Evolutionary conservation across 2,888 invertebrate genomes (phyloP).

Genomic region (Parnassius glacialis): DNA sequence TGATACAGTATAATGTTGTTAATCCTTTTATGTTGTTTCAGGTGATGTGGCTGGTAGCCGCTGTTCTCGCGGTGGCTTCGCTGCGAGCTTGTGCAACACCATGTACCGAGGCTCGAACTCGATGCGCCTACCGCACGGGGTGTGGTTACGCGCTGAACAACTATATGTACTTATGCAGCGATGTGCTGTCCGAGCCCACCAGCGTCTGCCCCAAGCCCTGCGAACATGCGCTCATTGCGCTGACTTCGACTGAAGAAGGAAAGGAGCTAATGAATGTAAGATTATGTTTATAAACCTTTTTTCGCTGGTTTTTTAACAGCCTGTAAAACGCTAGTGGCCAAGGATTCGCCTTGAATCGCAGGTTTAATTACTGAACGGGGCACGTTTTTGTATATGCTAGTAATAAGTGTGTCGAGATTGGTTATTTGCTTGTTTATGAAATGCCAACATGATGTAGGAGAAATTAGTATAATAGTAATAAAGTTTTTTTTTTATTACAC

Average conservation of each 20-base stretch:
- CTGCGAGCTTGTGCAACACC: conserved; percentile 49
- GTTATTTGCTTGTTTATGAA: too few relatives aligned
- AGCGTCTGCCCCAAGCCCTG: conserved; percentile 86
- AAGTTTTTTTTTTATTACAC: too few relatives aligned
- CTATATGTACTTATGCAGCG: conserved; percentile 87
- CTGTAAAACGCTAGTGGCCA: too few relatives aligned
- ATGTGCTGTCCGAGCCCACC: conserved; percentile 82
- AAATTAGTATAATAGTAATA: too few relatives aligned
- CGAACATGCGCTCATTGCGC: conserved; percentile 88
- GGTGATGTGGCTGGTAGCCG: conserved; percentile 69
- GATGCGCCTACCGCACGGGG: conserved; percentile 88
- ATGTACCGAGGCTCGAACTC: conserved; percentile 85
- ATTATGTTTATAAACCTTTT: conserved; percentile 23
- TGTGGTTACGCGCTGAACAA: conserved; percentile 89
- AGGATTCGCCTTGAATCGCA: too few relatives aligned
- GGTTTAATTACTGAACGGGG: too few relatives aligned
- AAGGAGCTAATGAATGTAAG: conserved; percentile 88
- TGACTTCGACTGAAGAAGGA: conserved; percentile 89
- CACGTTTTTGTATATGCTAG: too few relatives aligned
- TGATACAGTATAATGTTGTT: too few relatives aligned
- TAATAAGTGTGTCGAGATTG: too few relatives aligned
- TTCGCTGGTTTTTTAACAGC: too few relatives aligned
- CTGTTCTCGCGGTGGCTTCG: conserved; percentile 50
- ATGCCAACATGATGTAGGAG: too few relatives aligned
- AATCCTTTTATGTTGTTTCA: conserved; percentile 33